These are phyloP conservation scores for Sebastes melanostomus DNA, from an alignment of 2,797 vertebrate species.

Conservation along the genomic window DNA sequence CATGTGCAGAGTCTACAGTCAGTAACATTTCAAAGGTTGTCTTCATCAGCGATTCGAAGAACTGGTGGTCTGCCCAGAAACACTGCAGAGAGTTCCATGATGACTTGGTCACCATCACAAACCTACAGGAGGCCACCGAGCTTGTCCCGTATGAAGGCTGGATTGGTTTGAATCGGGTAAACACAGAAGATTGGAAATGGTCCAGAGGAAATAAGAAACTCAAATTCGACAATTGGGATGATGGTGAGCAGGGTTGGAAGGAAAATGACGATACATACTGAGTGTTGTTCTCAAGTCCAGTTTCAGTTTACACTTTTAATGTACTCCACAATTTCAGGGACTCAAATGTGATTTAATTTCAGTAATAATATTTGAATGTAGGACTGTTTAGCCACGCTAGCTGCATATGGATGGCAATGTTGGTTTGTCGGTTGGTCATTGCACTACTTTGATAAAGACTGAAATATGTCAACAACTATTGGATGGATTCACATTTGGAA, in stretches of 20 bases:
- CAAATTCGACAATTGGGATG: fast-evolving
- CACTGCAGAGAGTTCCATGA: fast-evolving
- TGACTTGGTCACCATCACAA: background rate
- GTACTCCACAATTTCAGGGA: background rate
- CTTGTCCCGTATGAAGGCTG: background rate
- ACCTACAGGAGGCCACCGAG: fast-evolving
- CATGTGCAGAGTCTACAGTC: fast-evolving
- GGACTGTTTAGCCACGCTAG: background rate
- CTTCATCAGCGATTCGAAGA: fast-evolving
- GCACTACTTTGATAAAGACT: background rate
- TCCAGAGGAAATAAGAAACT: fast-evolving
- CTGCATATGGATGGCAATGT: background rate
- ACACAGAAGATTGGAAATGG: fast-evolving
- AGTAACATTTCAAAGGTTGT: background rate
- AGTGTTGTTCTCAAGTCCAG: background rate
- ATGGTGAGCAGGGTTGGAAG: background rate
- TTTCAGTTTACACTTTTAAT: background rate
- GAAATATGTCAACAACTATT: too few relatives aligned
- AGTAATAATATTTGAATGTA: background rate
- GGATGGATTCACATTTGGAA: background rate
- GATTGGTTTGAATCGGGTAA: background rate
- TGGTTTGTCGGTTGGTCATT: background rate
- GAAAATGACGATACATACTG: background rate
- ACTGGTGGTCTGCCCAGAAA: fast-evolving
- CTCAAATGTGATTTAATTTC: background rate